Percentiles rank a stretch among this genome's conserved stretches.
Conservation (phyloP, 2,888 invertebrate genomes). For the Apotomis betuletana region DNA sequence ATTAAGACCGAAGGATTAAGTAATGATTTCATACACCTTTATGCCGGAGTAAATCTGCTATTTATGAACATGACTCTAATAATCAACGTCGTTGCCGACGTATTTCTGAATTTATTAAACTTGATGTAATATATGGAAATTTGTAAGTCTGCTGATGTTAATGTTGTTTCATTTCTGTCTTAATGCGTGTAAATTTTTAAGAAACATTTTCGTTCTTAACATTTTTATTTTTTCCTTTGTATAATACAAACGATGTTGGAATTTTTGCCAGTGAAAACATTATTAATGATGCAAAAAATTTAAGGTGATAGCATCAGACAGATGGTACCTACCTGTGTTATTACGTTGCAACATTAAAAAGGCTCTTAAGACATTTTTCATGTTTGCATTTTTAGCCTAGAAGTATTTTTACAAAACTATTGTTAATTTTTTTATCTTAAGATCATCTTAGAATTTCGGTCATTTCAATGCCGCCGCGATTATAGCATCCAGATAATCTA, state of each 20-base stretch:
- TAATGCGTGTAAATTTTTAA: slow-evolving; percentile 10
- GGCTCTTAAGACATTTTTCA: neutral
- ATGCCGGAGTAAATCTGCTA: slow-evolving; percentile 7
- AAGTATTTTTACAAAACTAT: neutral
- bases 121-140: no score
- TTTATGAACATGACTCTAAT: slow-evolving; percentile 1
- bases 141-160: neutral
- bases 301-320: slow-evolving; percentile 23
- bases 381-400: neutral
- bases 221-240: slow-evolving; percentile 12
- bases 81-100: neutral
- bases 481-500: neutral
- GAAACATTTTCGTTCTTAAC: neutral
- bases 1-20: slow-evolving; percentile 5
- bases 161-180: slow-evolving; percentile 11
- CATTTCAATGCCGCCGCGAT: neutral
- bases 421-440: neutral
- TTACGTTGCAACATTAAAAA: slow-evolving; percentile 12
- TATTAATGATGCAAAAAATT: slow-evolving; percentile 34
- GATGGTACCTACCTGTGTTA: slow-evolving; percentile 22
- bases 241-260: slow-evolving; percentile 3
- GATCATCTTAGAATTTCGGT: neutral
- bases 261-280: slow-evolving; percentile 26
- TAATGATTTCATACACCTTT: slow-evolving; percentile 8
- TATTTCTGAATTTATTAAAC: no score